Conservation (phyloP, 2,888 invertebrate genomes). For the Noctua comes region DNA sequence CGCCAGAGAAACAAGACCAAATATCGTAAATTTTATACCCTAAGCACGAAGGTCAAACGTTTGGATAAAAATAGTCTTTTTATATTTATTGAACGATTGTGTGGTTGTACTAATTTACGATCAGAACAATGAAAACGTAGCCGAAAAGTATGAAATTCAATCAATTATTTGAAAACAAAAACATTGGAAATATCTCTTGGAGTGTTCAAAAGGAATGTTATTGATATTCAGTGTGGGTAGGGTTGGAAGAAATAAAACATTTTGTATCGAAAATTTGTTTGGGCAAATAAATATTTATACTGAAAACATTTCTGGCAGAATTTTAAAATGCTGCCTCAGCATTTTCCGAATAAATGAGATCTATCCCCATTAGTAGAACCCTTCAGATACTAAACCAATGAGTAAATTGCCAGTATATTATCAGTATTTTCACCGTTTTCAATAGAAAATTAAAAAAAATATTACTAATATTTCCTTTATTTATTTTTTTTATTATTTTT, state of each 20-base stretch:
- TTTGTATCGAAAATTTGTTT: slow-evolving; percentile 37
- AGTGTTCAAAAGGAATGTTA: slow-evolving; percentile 16
- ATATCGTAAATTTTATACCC: slow-evolving; percentile 53
- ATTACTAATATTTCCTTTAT: too few relatives aligned
- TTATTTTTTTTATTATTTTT: too few relatives aligned
- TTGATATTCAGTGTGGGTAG: slow-evolving; percentile 56
- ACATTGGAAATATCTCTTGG: not conserved
- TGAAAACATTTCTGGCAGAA: not conserved
- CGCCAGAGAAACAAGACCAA: slow-evolving; percentile 29
- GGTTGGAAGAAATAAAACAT: slow-evolving; percentile 41
- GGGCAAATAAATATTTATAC: not conserved
- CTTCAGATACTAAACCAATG: not conserved
- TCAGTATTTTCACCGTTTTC: not conserved
- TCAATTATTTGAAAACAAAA: slow-evolving; percentile 32
- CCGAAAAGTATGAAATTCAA: slow-evolving; percentile 7
- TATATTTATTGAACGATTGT: slow-evolving; percentile 13
- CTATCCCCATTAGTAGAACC: not conserved
- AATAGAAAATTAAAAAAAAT: not conserved
- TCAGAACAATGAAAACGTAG: slow-evolving; percentile 15
- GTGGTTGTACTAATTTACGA: slow-evolving; percentile 10
- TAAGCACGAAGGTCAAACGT: slow-evolving; percentile 31
- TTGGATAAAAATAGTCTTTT: slow-evolving; percentile 12
- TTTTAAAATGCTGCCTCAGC: not conserved
- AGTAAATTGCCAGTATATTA: too few relatives aligned
- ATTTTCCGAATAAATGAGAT: not conserved